A percentile compares a stretch with the other conserved stretches of the same genome.
These are phyloP conservation scores for Liasis olivaceus DNA, from an alignment of 2,797 vertebrate species.

Conservation along the genomic window DNA sequence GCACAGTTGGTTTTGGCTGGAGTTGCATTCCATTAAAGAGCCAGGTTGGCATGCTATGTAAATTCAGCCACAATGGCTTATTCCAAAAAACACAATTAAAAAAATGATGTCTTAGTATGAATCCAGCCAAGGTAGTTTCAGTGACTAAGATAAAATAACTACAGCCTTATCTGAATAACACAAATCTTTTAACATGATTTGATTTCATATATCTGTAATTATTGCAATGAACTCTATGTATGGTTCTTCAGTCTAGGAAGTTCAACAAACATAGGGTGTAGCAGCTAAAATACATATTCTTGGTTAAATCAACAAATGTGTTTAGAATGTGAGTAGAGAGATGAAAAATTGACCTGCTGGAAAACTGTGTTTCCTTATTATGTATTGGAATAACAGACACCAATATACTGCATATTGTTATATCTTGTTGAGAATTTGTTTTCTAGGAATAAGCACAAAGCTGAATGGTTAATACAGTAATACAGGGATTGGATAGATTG, in stretches of 20 bases:
- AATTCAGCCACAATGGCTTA: background rate
- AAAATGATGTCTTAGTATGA: background rate
- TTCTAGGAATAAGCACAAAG: background rate
- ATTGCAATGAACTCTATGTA: background rate
- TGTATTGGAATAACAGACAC: background rate
- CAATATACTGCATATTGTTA: background rate
- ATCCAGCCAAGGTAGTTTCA: background rate
- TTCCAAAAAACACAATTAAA: background rate
- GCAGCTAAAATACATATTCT: background rate
- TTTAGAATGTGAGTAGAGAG: background rate
- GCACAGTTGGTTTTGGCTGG: background rate
- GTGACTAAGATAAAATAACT: background rate
- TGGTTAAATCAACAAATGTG: background rate
- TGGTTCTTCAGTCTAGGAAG: background rate
- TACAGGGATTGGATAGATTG: background rate
- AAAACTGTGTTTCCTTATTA: background rate
- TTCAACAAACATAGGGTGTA: background rate
- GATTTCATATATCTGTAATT: background rate
- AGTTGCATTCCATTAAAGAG: background rate
- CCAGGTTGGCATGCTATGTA: background rate
- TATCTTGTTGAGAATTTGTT: background rate
- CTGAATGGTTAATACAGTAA: background rate
- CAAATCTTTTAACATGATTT: background rate
- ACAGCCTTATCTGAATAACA: background rate
- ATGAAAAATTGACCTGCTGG: background rate